phyloP scores from a whole-genome alignment of 2,113 vertebrate genomes.

The Sphyrna mokarran region DNA sequence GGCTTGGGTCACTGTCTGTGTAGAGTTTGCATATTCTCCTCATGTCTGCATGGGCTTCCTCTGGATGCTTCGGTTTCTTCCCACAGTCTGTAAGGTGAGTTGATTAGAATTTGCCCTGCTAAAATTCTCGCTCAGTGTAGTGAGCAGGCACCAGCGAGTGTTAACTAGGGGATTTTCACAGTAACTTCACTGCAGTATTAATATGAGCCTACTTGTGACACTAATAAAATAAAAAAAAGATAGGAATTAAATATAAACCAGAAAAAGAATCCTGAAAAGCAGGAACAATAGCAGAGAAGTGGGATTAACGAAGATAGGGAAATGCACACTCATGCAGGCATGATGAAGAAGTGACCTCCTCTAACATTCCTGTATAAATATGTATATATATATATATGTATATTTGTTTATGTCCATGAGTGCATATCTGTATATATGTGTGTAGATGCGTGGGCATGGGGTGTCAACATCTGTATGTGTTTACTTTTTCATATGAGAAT shows the following conservation, averaged over 20 bases:
- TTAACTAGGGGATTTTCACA: too few species aligned
- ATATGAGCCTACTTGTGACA: too few species aligned
- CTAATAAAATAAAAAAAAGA: too few species aligned
- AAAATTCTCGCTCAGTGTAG: too few species aligned
- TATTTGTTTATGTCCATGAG: neutral
- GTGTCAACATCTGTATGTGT: neutral
- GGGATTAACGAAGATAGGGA: neutral
- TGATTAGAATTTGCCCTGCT: too few species aligned
- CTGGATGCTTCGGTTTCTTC: too few species aligned
- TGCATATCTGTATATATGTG: neutral
- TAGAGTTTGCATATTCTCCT: too few species aligned
- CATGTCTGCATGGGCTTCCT: too few species aligned
- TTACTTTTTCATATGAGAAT: neutral
- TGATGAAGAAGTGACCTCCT: neutral
- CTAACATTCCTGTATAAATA: neutral
- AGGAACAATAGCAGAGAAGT: neutral
- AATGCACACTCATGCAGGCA: neutral
- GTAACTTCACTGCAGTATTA: too few species aligned
- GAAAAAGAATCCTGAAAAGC: neutral
- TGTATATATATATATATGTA: neutral
- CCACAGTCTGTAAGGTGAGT: too few species aligned
- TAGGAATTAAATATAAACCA: neutral
- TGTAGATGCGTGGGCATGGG: neutral
- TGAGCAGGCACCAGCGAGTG: too few species aligned
- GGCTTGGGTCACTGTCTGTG: too few species aligned